Base-by-base conservation (phyloP, 2,888 invertebrate genomes). In the Orchestes rusci region DNA sequence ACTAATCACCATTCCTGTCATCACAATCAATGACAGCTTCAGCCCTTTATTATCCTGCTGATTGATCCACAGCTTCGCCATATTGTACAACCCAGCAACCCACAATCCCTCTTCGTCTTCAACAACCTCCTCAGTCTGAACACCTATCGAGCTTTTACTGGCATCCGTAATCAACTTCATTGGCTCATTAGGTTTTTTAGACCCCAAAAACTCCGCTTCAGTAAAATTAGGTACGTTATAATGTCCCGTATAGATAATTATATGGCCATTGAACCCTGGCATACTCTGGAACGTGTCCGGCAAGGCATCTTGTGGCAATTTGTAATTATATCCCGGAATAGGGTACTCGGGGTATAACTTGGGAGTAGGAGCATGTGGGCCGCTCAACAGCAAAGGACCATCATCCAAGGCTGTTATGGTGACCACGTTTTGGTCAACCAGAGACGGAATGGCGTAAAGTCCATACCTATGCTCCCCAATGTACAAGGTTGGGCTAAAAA, bases 371-470 rank as follows among this genome's bases (percentile, higher is more conserved):
- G 59, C 54, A 52, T 63, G 54, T 30, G 89, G 88, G 0, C 90
- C 90, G 61, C 84, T 87, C 1, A 90, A 65, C 8, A 90, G 70
- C 43, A 86, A 72, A 0, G 82, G 80, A 10, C 73, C 75, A 29
- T 81, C 75, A 29, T 81, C 75, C 2, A 81, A 78, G 3, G 82
- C 77, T 1, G 80, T 77, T 66, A 91, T 86, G 4, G 90, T 85
- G 8, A 88, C 84, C 2, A 88, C 85, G 53, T 84, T 82, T 59
- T 93, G 88, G 71, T 96, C 95, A 1, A 94, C 93, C 16, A 94
- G 71, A 0, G 94, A 89, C 1, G 93, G 90, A 39, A 96, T 68
- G 0, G 96, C 97, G 69, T 95, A 97, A 1, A 93, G 70, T 0
- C 95, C 95, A 59, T 85, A 79, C 49, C 77, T 73, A 61, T 83